Evolutionary conservation across 1,140 invertebrate species (phyloP).

Genomic region (Fragariocoptes setiger): DNA sequence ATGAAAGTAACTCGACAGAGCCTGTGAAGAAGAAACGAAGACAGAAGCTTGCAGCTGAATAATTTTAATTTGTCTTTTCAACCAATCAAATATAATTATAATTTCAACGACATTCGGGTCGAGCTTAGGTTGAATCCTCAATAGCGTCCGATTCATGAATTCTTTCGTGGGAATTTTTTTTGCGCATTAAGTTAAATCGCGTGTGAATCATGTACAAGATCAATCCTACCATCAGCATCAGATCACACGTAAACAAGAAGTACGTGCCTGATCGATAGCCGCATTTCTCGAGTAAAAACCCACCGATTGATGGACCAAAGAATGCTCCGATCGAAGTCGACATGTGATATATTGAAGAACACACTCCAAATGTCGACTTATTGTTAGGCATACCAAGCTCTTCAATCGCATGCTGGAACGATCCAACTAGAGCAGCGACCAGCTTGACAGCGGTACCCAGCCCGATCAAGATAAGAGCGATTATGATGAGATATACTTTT

Average conservation of each 20-base stretch:
- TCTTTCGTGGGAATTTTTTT: too few relatives aligned
- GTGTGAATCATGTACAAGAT: background rate
- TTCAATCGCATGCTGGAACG: slow-evolving; percentile 6
- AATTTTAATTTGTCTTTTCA: too few relatives aligned
- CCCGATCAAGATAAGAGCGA: slow-evolving; percentile 8
- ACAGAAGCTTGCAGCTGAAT: too few relatives aligned
- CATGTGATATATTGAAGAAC: slow-evolving; percentile 5
- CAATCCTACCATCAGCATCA: slow-evolving; percentile 5
- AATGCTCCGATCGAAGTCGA: slow-evolving; percentile 8
- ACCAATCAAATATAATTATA: too few relatives aligned
- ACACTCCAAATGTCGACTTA: slow-evolving; percentile 4
- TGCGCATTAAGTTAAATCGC: too few relatives aligned
- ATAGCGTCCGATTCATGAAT: too few relatives aligned
- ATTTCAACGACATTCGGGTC: too few relatives aligned
- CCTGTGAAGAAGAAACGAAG: too few relatives aligned
- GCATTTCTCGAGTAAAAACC: slow-evolving; percentile 9
- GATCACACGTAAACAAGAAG: slow-evolving; percentile 9
- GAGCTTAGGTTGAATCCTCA: too few relatives aligned
- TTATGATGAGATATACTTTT: slow-evolving; percentile 4
- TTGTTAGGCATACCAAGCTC: slow-evolving; percentile 1
- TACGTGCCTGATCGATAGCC: slow-evolving; percentile 9
- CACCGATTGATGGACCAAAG: slow-evolving; percentile 12
- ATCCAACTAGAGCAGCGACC: slow-evolving; percentile 8
- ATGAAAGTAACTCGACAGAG: too few relatives aligned
- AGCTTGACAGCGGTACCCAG: slow-evolving; percentile 8